Conservation (phyloP, 2,888 invertebrate genomes). For the Ceraclea dissimilis region DNA sequence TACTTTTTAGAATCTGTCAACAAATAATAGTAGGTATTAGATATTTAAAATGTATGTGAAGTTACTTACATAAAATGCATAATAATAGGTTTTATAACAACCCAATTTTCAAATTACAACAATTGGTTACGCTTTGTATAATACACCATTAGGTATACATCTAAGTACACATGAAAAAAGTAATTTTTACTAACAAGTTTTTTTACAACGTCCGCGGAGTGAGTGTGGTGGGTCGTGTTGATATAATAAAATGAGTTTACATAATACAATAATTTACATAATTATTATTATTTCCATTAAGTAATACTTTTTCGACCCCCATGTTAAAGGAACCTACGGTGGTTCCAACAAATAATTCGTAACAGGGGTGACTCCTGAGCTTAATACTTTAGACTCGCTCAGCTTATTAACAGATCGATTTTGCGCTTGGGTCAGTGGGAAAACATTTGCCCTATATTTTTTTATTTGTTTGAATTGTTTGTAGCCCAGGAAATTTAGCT, state of each 20-base stretch:
- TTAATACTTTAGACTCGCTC: background rate
- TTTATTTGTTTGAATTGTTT: too few species aligned
- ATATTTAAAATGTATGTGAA: too few species aligned
- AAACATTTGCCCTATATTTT: slow-evolving; percentile 6
- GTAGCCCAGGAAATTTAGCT: too few species aligned
- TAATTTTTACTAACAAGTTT: background rate
- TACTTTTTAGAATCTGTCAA: too few species aligned
- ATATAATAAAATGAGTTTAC: background rate
- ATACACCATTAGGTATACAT: too few species aligned
- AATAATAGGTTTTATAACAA: too few species aligned
- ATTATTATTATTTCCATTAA: background rate
- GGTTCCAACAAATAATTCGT: too few species aligned
- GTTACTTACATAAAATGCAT: too few species aligned
- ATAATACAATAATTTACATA: slow-evolving; percentile 1
- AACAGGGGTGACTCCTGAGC: too few species aligned
- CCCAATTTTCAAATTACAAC: too few species aligned
- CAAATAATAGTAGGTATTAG: too few species aligned
- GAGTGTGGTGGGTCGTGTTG: background rate
- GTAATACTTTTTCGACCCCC: background rate
- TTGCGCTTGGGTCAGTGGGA: slow-evolving; percentile 5
- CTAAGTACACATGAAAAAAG: background rate
- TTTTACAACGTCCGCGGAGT: background rate
- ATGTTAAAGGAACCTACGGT: background rate
- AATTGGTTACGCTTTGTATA: too few species aligned
- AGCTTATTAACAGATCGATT: slow-evolving; percentile 1